Percentiles rank a stretch among this genome's conserved stretches.
These are phyloP conservation scores for Spondyliosoma cantharus DNA, from an alignment of 2,797 vertebrate genomes.

Conservation along the genomic window DNA sequence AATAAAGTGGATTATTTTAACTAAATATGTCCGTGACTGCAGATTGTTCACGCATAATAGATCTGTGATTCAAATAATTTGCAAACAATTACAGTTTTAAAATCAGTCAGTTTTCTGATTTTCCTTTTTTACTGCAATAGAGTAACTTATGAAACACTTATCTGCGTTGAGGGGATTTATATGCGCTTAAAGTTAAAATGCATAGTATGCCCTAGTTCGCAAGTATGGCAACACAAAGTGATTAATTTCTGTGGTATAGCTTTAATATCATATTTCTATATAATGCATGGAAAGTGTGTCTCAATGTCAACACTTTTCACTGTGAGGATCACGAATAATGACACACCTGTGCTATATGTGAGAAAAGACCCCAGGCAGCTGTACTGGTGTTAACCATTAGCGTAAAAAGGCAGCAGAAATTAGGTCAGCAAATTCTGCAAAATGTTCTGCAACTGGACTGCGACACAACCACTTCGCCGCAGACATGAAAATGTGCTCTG, in stretches of 20 bases:
- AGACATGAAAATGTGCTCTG: neutral
- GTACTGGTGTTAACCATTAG: neutral
- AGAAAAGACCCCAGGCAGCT: neutral
- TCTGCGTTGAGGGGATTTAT: neutral
- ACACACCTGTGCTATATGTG: neutral
- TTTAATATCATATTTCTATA: neutral
- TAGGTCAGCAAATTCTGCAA: conserved; percentile 3
- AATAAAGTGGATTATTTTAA: neutral
- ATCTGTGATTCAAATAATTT: neutral
- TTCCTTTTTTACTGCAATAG: neutral
- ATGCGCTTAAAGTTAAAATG: neutral
- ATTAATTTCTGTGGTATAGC: neutral
- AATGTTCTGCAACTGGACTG: neutral
- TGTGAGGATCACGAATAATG: neutral
- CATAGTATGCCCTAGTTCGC: too few relatives aligned
- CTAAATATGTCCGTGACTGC: neutral
- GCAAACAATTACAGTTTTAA: neutral
- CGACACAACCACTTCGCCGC: neutral
- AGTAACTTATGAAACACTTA: neutral
- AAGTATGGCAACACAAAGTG: neutral
- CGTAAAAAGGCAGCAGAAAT: neutral
- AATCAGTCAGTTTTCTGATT: neutral
- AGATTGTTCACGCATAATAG: neutral
- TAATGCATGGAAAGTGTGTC: neutral
- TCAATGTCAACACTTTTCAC: neutral